A percentile compares a stretch with the other conserved stretches of the same genome.
Evolutionary conservation across 2,797 vertebrate species (phyloP).

Genomic region (Enteromius trimaculatus): DNA sequence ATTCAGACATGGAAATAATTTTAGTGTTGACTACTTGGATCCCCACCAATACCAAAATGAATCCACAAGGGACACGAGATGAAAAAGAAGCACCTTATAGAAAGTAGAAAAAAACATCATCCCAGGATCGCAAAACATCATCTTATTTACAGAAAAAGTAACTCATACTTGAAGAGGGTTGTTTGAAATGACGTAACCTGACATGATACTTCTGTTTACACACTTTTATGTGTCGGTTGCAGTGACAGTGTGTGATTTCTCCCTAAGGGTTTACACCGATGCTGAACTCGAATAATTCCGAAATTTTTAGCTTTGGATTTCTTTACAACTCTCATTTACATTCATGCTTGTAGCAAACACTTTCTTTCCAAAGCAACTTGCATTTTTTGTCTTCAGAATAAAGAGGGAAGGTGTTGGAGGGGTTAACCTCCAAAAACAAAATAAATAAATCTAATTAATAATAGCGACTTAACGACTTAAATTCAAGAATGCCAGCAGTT

Average conservation of each 20-base stretch:
- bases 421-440: neutral
- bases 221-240: slow-evolving; percentile 35
- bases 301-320: slow-evolving; percentile 42
- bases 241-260: slow-evolving; percentile 39
- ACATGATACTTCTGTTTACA: slow-evolving; percentile 35
- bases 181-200: slow-evolving; percentile 34
- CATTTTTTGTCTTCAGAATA: slow-evolving; percentile 24
- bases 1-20: neutral
- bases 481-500: neutral
- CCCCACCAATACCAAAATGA: neutral
- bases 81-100: neutral
- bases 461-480: neutral
- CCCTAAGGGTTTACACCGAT: slow-evolving; percentile 29
- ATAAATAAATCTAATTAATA: neutral
- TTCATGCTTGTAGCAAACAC: slow-evolving; percentile 18
- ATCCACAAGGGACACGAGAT: neutral
- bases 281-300: slow-evolving; percentile 36
- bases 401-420: neutral
- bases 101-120: slow-evolving; percentile 11
- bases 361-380: neutral
- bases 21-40: neutral
- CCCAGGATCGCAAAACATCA: neutral
- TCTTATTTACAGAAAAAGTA: slow-evolving; percentile 26
- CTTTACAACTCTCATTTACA: slow-evolving; percentile 45
- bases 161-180: slow-evolving; percentile 2